phyloP scores from a whole-genome alignment of 1,140 invertebrate genomes.

The Pristionchus pacificus region DNA sequence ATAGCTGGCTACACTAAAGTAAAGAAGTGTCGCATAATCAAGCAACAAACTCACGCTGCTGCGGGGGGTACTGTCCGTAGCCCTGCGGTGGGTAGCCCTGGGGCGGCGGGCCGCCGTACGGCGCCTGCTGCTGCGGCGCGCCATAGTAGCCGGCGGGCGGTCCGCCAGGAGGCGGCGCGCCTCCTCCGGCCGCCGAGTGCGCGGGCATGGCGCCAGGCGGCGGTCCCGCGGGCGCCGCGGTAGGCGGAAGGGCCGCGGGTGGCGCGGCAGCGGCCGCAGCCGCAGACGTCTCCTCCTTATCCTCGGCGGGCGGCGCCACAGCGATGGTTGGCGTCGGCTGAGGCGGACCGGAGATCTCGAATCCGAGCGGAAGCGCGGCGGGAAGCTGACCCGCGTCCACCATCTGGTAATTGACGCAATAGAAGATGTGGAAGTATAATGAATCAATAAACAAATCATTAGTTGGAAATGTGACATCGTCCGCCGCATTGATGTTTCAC shows the following conservation, averaged over 20 bases:
- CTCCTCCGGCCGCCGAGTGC: conserved; percentile 10
- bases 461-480: no score
- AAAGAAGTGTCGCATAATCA: no score
- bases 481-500: no score
- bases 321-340: conserved; percentile 43
- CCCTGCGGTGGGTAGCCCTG: conserved; percentile 13
- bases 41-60: no score
- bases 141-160: conserved; percentile 1
- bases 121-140: conserved; percentile 26
- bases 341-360: conserved; percentile 50
- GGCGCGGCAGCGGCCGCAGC: conserved; percentile 14
- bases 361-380: conserved; percentile 47
- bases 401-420: conserved; percentile 20
- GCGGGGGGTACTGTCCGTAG: conserved; percentile 11
- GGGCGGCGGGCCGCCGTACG: conserved; percentile 11
- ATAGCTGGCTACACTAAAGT: no score
- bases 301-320: conserved; percentile 16
- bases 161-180: conserved; percentile 23
- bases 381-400: conserved; percentile 44
- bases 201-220: conserved; percentile 3
- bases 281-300: conserved; percentile 19
- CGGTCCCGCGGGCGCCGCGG: conserved; percentile 32
- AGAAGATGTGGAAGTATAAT: no score
- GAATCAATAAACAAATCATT: no score
- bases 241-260: background rate